A percentile compares a stretch with the other conserved stretches of the same genome.
phyloP scores from a whole-genome alignment of 1,140 invertebrate genomes.

The Penaeus indicus region DNA sequence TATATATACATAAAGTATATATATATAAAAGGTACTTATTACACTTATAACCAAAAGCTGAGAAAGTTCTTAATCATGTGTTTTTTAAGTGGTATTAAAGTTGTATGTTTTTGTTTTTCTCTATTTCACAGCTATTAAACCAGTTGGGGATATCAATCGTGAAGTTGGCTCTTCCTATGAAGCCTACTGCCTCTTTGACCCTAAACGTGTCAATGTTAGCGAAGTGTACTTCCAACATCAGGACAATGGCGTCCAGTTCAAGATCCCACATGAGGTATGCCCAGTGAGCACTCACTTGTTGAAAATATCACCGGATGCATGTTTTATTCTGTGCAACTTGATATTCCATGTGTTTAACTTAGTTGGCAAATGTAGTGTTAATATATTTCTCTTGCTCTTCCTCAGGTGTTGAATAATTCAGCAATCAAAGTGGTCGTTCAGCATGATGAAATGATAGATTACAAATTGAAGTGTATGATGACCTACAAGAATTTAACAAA shows the following conservation, averaged over 20 bases:
- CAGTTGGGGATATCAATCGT: constrained; percentile 25
- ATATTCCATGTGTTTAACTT: neutral
- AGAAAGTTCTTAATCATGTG: no score
- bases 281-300: no score
- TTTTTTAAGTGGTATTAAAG: no score
- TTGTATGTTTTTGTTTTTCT: no score
- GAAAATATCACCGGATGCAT: neutral
- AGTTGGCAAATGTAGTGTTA: neutral
- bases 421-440: constrained; percentile 26
- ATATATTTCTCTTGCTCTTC: neutral
- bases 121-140: constrained; percentile 29
- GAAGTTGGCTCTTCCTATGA: constrained; percentile 42
- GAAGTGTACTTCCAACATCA: constrained; percentile 29
- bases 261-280: constrained; percentile 34
- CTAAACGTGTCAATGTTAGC: neutral
- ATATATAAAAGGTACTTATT: no score
- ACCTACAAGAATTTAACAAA: neutral
- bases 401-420: constrained; percentile 7
- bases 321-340: neutral
- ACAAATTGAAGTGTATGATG: constrained; percentile 28
- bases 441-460: neutral
- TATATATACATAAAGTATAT: no score
- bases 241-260: neutral
- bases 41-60: no score
- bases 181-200: constrained; percentile 48